Evolutionary conservation across 2,797 vertebrate genomes (phyloP).

Genomic region (Melanotaenia trifasciata): DNA sequence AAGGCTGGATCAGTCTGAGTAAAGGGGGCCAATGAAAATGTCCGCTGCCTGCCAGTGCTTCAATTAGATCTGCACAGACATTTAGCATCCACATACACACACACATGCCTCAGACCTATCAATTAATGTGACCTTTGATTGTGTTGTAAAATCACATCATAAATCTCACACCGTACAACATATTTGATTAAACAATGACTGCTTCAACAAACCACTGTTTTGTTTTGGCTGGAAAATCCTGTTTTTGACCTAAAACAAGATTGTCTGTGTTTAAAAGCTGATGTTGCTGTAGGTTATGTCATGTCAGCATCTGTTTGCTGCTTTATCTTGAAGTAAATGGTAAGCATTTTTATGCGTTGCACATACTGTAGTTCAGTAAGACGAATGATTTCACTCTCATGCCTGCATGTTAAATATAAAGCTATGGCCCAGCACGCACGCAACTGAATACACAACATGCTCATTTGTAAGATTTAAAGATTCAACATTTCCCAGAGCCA

Average conservation of each 20-base stretch:
- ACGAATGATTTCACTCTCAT: background rate
- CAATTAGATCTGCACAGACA: conserved; percentile 55
- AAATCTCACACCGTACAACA: background rate
- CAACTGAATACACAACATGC: background rate
- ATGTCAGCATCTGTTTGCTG: background rate
- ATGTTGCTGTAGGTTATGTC: background rate
- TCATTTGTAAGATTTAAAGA: conserved; percentile 1
- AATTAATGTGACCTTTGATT: conserved; percentile 41
- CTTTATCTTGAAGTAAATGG: background rate
- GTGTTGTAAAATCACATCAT: background rate
- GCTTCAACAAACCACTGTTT: background rate
- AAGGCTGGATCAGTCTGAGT: conserved; percentile 49
- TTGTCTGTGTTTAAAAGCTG: background rate
- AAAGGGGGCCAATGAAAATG: conserved; percentile 50
- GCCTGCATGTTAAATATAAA: background rate
- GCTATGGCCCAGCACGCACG: background rate
- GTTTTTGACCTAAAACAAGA: background rate
- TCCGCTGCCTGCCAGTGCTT: conserved; percentile 39
- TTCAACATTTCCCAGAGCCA: background rate
- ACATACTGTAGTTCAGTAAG: background rate
- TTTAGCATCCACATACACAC: background rate
- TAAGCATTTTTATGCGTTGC: background rate
- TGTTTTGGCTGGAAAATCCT: background rate
- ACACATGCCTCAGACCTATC: background rate
- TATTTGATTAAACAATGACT: background rate